Evolutionary conservation across 2,113 vertebrate species (phyloP).

Genomic region (Pelvicachromis taeniatus): DNA sequence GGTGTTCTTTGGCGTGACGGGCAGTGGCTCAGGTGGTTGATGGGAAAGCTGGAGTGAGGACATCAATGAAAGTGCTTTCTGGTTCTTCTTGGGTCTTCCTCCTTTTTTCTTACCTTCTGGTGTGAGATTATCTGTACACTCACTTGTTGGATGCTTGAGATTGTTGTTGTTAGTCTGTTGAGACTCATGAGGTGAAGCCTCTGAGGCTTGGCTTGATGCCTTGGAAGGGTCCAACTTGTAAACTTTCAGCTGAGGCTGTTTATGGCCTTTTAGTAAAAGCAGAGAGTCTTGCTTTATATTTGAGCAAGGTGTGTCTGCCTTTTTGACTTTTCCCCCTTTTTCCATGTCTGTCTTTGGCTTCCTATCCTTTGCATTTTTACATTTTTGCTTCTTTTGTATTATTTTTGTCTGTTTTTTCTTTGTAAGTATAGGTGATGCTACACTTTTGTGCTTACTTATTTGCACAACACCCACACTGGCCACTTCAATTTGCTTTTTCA

Average conservation of each 20-base stretch:
- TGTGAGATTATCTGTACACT: neutral
- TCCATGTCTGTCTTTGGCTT: slow-evolving; percentile 31
- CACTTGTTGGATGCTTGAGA: neutral
- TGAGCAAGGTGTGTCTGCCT: slow-evolving; percentile 1
- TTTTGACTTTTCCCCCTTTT: slow-evolving; percentile 20
- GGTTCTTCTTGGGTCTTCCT: slow-evolving; percentile 50
- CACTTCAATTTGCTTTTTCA: slow-evolving; percentile 55
- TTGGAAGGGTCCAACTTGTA: slow-evolving; percentile 71
- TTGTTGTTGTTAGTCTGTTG: neutral
- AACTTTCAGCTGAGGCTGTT: slow-evolving; percentile 77
- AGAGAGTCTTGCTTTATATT: slow-evolving; percentile 63
- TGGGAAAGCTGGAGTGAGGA: slow-evolving; percentile 20
- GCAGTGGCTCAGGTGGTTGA: slow-evolving; percentile 2
- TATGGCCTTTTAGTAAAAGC: slow-evolving; percentile 76
- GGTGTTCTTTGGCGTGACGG: slow-evolving; percentile 55
- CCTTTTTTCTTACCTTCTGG: slow-evolving; percentile 43
- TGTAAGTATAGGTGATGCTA: slow-evolving; percentile 36
- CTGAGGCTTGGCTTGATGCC: slow-evolving; percentile 30
- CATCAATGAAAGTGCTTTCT: slow-evolving; percentile 46
- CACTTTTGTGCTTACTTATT: slow-evolving; percentile 18
- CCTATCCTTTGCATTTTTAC: slow-evolving; percentile 38
- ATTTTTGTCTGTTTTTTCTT: slow-evolving; percentile 61
- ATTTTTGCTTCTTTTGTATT: neutral
- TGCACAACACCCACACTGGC: neutral
- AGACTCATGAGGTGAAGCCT: slow-evolving; percentile 18